A percentile compares a stretch with the other conserved stretches of the same genome.
phyloP scores from a whole-genome alignment of 2,113 vertebrate species.

The Acinonyx jubatus region DNA sequence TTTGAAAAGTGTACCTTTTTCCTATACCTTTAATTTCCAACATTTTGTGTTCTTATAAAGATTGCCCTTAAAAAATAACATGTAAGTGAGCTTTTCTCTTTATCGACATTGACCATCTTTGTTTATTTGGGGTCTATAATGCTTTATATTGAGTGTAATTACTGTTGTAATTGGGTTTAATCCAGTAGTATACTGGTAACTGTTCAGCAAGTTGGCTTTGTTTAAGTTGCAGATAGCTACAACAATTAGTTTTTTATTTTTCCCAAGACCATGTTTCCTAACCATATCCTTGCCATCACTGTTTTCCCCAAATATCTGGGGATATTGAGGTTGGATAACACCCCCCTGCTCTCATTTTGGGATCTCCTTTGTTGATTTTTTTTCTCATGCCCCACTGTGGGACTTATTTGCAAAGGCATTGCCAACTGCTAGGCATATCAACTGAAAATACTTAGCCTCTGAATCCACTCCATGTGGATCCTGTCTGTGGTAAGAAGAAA shows the following conservation, averaged over 20 bases:
- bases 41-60: neutral
- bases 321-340: neutral
- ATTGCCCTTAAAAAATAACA: neutral
- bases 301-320: neutral
- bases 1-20: neutral
- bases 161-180: neutral
- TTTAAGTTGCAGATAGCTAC: neutral
- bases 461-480: neutral
- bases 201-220: neutral
- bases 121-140: neutral
- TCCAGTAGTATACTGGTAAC: neutral
- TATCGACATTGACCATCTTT: neutral
- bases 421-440: neutral
- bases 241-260: neutral
- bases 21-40: neutral
- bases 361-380: neutral
- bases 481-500: neutral
- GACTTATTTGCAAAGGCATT: neutral
- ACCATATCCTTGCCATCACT: neutral
- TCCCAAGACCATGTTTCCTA: neutral
- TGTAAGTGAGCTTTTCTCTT: neutral
- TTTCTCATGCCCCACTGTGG: neutral
- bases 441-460: neutral
- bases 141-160: neutral
- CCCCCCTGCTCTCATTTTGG: neutral